These are phyloP conservation scores for Drosophila planitibia DNA, from an alignment of 2,888 invertebrate genomes.

Conservation along the genomic window DNA sequence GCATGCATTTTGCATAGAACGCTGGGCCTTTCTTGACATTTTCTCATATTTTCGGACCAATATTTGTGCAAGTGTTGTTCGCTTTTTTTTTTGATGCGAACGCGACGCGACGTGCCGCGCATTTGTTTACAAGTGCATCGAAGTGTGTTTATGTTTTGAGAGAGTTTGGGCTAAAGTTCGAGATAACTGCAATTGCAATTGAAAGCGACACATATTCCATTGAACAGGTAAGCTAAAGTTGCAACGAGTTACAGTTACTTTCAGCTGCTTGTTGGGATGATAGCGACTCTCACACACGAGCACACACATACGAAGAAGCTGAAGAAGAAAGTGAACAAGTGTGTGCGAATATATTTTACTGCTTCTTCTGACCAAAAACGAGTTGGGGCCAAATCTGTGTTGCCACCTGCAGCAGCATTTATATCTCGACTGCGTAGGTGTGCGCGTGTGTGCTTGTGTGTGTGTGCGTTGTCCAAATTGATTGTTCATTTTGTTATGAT, in stretches of 20 bases:
- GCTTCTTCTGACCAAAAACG: conserved; percentile 63
- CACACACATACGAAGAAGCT: conserved; percentile 32
- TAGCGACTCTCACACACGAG: conserved; percentile 24
- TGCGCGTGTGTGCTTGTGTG: conserved; percentile 38
- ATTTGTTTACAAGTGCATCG: conserved; percentile 35
- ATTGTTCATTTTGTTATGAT: conserved; percentile 54
- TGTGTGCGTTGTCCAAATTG: conserved; percentile 53
- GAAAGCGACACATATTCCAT: conserved; percentile 71
- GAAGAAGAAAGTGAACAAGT: conserved; percentile 78
- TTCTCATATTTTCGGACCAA: conserved; percentile 32
- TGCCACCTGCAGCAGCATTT: conserved; percentile 62
- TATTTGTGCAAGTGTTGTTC: conserved; percentile 72
- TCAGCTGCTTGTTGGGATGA: conserved; percentile 54
- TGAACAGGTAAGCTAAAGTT: conserved; percentile 65
- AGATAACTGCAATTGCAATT: conserved; percentile 52
- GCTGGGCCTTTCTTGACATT: conserved; percentile 35
- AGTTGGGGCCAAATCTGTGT: conserved; percentile 53
- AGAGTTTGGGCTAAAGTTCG: conserved; percentile 59
- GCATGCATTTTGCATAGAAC: conserved; percentile 58
- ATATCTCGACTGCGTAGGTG: conserved; percentile 41
- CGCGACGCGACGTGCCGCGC: conserved; percentile 33
- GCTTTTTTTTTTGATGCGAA: not conserved
- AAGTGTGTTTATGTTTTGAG: conserved; percentile 16
- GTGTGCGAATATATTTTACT: conserved; percentile 68
- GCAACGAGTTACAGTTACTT: conserved; percentile 73